Base-by-base conservation (phyloP, 2,888 invertebrate genomes). In the Nephrotoma flavescens region DNA sequence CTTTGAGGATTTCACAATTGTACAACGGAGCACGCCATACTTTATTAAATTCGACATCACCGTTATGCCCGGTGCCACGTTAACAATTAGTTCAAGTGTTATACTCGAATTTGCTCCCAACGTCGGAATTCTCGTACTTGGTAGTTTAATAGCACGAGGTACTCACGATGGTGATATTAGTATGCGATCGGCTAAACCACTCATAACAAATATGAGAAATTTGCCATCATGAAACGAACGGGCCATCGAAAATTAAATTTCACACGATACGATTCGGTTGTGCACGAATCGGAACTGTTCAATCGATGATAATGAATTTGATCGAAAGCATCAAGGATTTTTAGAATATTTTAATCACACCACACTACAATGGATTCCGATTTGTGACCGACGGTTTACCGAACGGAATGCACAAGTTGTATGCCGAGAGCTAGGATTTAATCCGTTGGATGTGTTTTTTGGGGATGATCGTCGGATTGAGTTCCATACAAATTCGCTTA, bases 401-500 rank as follows among this genome's bases (percentile, higher is more conserved):
- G 98, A 99, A 90, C 94, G 98, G 89, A 99, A 99, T 90, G 99
- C 98, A 4, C 96, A 98, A 93, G 99, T 99, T 0, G 97, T 98
- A 0, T 99, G 99, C 90, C 93, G 97, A 41, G 97, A 99, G 90
- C 92, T 99, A 84, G 98, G 98, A 7, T 96, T 95, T 89, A 97
- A 97, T 90, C 95, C 96, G 0, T 93, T 98, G 42, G 98, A 98
- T 90, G 95, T 97, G 0, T 97, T 96, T 90, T 96, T 98, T 88
- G 95, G 96, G 44, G 95, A 96, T 89, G 98, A 96, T 88, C 94
- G 95, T 4, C 93, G 98, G 88, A 95, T 97, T 88, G 97, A 98
- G 90, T 96, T 96, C 89, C 97, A 98, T 91, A 96, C 96, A 86
- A 97, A 97, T 89, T 96, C 97, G 0, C 92, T 97, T 87, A 95